Base-by-base conservation (phyloP, 2,113 vertebrate species). In the Toxotes jaculatrix region DNA sequence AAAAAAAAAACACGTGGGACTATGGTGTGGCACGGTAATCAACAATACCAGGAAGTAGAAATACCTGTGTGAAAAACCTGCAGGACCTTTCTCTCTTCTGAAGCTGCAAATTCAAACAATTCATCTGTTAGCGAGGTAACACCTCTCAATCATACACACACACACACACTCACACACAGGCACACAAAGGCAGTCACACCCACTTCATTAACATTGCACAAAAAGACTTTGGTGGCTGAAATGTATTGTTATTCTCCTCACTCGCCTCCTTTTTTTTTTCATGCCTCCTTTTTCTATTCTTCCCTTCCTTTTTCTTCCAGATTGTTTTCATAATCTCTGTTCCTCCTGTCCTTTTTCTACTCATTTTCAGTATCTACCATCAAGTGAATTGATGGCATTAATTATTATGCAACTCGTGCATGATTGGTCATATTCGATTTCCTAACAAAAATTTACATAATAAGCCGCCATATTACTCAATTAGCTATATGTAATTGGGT, bases 21-120 rank as follows among this genome's bases (percentile, higher is more conserved):
- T 21, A 69, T 66, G 64, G 72, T 65, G 84, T 88, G 74, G 67
- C 74, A 79, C 86, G 90, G 69, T 80, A 86, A 92, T 91, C 77
- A 81, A 89, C 77, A 42, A 79, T 72, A 86, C 67, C 82, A 72
- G 87, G 69, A 91, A 86, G 74, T 1, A 36, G 87, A 93, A 93
- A 89, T 94, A 93, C 93, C 93, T 93, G 93, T 86, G 93, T 94
- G 91, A 93, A 94, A 91, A 94, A 91, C 88, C 94, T 92, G 94
- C 94, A 95, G 85, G 93, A 95, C 84, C 93, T 91, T 87, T 95
- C 94, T 88, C 94, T 93, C 93, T 95, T 95, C 94, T 95, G 94
- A 91, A 95, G 94, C 94, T 95, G 93, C 49, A 88, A 93, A 95
- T 89, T 91, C 86, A 94, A 93, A 94, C 86, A 91, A 81, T 90